A percentile compares a stretch with the other conserved stretches of the same genome.
phyloP scores from a whole-genome alignment of 2,888 invertebrate genomes.

The Agapostemon virescens region DNA sequence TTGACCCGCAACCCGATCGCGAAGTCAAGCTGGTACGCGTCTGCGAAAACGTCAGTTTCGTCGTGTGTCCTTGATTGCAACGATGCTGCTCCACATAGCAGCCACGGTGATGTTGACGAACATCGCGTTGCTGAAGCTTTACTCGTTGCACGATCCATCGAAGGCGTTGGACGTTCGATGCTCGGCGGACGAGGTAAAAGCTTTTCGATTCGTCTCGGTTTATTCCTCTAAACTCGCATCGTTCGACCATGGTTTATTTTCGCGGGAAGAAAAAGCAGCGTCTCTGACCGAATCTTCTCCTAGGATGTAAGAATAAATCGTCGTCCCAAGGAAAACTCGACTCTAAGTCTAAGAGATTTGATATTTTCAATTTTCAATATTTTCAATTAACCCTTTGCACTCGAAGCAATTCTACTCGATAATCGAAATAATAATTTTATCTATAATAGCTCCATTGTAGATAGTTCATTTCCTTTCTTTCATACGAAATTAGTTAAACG shows the following conservation, averaged over 20 bases:
- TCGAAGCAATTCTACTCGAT: no score
- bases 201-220: not conserved
- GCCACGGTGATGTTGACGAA: constrained; percentile 49
- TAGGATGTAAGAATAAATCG: no score
- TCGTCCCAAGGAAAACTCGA: no score
- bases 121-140: constrained; percentile 54
- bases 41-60: constrained; percentile 6
- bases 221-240: not conserved
- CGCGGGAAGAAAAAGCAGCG: not conserved
- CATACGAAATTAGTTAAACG: no score
- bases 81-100: constrained; percentile 57
- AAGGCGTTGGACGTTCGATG: not conserved
- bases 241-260: not conserved
- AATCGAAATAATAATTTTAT: no score
- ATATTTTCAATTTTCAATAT: no score
- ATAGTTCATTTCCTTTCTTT: no score
- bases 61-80: not conserved
- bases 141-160: constrained; percentile 29
- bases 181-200: constrained; percentile 52
- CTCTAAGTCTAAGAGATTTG: no score
- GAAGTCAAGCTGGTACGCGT: constrained; percentile 22
- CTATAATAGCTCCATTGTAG: no score
- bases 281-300: not conserved
- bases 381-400: no score
- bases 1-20: constrained; percentile 31